Conservation (phyloP, 1,140 invertebrate genomes). For the Brachionus manjavacas region DNA sequence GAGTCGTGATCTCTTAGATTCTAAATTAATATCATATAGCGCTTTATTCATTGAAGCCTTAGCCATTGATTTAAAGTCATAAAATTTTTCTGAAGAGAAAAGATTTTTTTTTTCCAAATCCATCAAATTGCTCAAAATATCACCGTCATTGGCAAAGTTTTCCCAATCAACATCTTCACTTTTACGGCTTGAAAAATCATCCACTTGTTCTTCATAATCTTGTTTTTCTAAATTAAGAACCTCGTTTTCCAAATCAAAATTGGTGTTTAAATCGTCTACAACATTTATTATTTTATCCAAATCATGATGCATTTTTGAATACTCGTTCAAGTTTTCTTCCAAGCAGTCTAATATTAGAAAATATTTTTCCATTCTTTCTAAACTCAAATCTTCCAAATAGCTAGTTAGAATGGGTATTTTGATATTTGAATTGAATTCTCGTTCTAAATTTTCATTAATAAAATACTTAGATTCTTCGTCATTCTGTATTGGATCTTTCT, state of each 20-base stretch:
- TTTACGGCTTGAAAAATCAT: background rate
- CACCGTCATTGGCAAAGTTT: background rate
- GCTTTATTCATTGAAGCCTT: background rate
- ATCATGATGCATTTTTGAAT: background rate
- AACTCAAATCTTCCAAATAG: conserved; percentile 6
- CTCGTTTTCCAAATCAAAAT: background rate
- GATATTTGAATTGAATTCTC: background rate
- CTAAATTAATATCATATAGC: background rate
- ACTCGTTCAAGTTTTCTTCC: background rate
- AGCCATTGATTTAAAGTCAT: conserved; percentile 27
- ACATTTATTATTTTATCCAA: background rate
- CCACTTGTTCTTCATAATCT: background rate
- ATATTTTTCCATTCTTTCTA: background rate
- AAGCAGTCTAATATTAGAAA: background rate
- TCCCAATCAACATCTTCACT: background rate
- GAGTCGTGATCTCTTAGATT: background rate
- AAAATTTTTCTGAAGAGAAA: conserved; percentile 2
- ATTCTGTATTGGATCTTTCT: background rate
- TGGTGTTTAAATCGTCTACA: background rate
- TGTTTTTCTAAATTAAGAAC: background rate
- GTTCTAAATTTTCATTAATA: background rate
- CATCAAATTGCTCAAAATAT: conserved; percentile 6
- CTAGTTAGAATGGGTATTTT: background rate
- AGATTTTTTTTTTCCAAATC: conserved; percentile 14
- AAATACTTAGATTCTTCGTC: background rate